Percentiles rank a stretch among this genome's conserved stretches.
These are phyloP conservation scores for Catharus bicknelli DNA, from an alignment of 2,113 vertebrate genomes.

Conservation along the genomic window DNA sequence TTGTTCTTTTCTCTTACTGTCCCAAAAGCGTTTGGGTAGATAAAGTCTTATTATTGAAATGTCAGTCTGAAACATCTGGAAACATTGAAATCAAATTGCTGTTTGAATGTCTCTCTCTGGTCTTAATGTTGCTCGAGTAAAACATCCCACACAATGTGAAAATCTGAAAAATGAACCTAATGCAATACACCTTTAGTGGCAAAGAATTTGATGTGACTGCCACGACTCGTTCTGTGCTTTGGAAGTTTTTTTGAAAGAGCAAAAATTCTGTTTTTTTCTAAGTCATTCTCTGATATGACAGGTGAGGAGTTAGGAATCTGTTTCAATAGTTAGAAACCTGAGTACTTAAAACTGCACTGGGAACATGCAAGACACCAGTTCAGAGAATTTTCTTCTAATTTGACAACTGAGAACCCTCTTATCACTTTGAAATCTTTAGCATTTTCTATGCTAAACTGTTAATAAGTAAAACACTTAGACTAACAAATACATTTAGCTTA, in stretches of 20 bases:
- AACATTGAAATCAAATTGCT: neutral
- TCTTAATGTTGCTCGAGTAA: neutral
- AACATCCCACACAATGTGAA: neutral
- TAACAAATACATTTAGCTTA: conserved; percentile 7
- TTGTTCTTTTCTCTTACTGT: neutral
- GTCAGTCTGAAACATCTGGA: neutral
- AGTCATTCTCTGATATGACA: neutral
- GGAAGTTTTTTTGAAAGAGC: neutral
- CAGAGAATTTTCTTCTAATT: conserved; percentile 43
- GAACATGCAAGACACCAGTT: conserved; percentile 2
- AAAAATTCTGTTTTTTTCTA: neutral
- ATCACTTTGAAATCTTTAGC: neutral
- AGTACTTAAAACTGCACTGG: conserved; percentile 14
- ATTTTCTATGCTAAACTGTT: conserved; percentile 32
- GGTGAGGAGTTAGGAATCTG: neutral
- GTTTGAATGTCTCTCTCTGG: neutral
- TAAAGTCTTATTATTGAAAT: neutral
- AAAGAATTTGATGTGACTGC: neutral
- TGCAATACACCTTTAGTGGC: neutral
- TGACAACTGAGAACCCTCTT: neutral
- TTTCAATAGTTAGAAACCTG: neutral
- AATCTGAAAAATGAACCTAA: neutral
- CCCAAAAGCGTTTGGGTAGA: neutral
- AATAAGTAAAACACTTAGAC: conserved; percentile 41
- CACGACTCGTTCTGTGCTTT: neutral